phyloP scores from a whole-genome alignment of 2,113 vertebrate genomes.

The Scomber colias region DNA sequence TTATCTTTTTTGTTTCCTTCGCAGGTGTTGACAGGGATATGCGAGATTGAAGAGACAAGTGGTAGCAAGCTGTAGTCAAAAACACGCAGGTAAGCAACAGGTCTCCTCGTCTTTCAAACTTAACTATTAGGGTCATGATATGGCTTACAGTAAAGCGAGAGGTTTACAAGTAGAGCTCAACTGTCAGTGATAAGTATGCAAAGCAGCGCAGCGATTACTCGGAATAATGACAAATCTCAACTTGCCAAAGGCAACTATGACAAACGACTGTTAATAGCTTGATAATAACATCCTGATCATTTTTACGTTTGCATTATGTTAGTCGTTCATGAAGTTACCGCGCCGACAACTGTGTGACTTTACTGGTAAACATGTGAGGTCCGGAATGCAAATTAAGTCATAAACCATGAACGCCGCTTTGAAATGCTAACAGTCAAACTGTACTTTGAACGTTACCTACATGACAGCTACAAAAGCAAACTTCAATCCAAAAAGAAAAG shows the following conservation, averaged over 20 bases:
- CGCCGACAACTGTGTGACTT: neutral
- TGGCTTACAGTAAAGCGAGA: neutral
- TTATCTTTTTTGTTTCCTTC: neutral
- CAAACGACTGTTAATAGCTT: neutral
- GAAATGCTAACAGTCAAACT: neutral
- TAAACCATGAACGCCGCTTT: neutral
- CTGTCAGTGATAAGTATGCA: neutral
- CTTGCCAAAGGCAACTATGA: neutral
- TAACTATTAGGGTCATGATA: neutral
- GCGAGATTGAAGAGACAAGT: neutral
- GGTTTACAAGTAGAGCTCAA: neutral
- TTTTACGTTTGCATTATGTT: neutral
- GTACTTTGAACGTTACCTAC: slow-evolving; percentile 4
- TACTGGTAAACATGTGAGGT: neutral
- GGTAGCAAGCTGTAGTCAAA: neutral
- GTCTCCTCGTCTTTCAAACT: slow-evolving; percentile 37
- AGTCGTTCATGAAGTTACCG: no score
- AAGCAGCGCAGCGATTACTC: neutral
- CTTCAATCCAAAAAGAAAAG: neutral
- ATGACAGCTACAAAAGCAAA: neutral
- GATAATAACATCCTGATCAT: neutral
- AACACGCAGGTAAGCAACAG: slow-evolving; percentile 51
- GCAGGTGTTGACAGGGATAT: neutral
- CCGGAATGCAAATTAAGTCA: slow-evolving; percentile 3
- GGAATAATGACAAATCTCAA: slow-evolving; percentile 11